These are phyloP conservation scores for Nymphalis polychloros DNA, from an alignment of 2,888 invertebrate species.

Conservation along the genomic window DNA sequence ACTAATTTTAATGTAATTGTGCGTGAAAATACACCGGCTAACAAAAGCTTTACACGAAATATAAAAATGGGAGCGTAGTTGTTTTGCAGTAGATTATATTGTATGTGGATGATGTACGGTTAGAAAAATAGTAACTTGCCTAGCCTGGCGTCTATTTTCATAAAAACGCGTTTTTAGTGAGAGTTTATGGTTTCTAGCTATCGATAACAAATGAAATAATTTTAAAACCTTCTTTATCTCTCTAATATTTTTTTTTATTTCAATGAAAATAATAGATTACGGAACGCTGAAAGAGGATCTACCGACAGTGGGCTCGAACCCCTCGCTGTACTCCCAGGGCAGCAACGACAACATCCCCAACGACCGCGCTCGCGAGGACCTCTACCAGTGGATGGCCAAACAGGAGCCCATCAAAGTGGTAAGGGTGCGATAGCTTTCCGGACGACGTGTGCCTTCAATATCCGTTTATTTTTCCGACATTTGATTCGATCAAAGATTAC, in stretches of 20 bases:
- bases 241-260: background rate
- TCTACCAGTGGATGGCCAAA: conserved; percentile 98
- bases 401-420: conserved; percentile 86
- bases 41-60: too few relatives aligned
- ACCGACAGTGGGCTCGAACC: conserved; percentile 85
- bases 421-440: conserved; percentile 31
- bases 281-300: conserved; percentile 87
- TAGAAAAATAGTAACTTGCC: too few relatives aligned
- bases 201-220: too few relatives aligned
- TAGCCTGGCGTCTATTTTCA: too few relatives aligned
- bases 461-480: background rate
- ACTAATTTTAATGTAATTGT: too few relatives aligned
- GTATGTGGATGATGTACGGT: too few relatives aligned
- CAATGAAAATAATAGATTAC: conserved; percentile 79
- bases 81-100: too few relatives aligned
- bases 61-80: too few relatives aligned
- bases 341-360: conserved; percentile 77
- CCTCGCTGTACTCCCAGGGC: conserved; percentile 79
- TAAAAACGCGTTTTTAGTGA: too few relatives aligned
- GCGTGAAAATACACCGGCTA: too few relatives aligned
- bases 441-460: background rate
- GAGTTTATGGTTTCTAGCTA: too few relatives aligned
- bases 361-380: conserved; percentile 88
- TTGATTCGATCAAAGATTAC: conserved; percentile 19
- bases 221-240: too few relatives aligned